Percentiles rank a stretch among this genome's conserved stretches.
Conservation (phyloP, 2,113 vertebrate species). For the Synchiropus splendidus region DNA sequence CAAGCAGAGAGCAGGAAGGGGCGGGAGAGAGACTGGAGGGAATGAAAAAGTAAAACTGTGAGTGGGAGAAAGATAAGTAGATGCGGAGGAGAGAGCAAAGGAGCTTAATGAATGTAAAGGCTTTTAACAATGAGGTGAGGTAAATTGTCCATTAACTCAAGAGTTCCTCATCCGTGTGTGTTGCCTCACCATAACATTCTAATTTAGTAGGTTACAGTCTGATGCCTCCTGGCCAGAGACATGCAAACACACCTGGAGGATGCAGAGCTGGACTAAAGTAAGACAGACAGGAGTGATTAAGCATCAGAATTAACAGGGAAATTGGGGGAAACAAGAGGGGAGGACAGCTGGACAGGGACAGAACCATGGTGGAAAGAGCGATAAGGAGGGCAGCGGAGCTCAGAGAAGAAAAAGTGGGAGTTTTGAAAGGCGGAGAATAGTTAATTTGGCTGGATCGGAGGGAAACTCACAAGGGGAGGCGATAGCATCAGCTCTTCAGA, state of each 20-base stretch:
- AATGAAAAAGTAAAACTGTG: too few relatives aligned
- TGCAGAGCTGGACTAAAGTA: slow-evolving; percentile 9
- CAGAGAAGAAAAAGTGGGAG: slow-evolving; percentile 36
- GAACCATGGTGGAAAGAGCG: too few relatives aligned
- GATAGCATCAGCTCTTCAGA: slow-evolving; percentile 50
- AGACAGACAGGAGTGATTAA: slow-evolving; percentile 17
- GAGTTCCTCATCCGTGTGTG: slow-evolving; percentile 52
- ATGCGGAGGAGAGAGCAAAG: slow-evolving; percentile 15
- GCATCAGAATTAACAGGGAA: slow-evolving; percentile 7
- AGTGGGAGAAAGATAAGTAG: slow-evolving; percentile 26
- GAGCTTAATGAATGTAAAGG: slow-evolving; percentile 50
- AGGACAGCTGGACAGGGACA: too few relatives aligned
- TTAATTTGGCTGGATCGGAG: slow-evolving; percentile 41
- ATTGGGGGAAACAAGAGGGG: slow-evolving; percentile 20
- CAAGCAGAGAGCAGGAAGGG: background rate
- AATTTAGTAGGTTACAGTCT: slow-evolving; percentile 59
- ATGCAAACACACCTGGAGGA: slow-evolving; percentile 26
- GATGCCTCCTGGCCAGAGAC: slow-evolving; percentile 41
- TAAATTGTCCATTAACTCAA: slow-evolving; percentile 62
- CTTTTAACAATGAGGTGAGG: slow-evolving; percentile 49
- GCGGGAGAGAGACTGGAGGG: slow-evolving; percentile 10
- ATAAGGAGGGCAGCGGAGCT: too few relatives aligned
- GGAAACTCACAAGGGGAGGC: slow-evolving; percentile 36
- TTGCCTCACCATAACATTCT: slow-evolving; percentile 48
- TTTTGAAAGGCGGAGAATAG: slow-evolving; percentile 20